A percentile compares a stretch with the other conserved stretches of the same genome.
phyloP scores from a whole-genome alignment of 1,140 invertebrate species.

The Conus ventricosus region DNA sequence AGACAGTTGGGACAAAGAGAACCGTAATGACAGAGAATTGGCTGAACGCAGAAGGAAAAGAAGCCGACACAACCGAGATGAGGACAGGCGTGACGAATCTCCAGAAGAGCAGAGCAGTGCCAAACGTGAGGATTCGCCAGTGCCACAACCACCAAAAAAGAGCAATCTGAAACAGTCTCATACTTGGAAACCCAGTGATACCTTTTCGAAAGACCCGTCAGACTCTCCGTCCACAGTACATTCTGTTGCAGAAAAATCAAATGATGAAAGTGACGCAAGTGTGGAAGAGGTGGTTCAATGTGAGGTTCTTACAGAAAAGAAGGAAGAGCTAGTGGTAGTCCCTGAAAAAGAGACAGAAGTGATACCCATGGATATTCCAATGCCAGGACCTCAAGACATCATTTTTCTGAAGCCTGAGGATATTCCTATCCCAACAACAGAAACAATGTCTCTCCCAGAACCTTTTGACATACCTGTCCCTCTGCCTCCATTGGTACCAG shows the following conservation, averaged over 20 bases:
- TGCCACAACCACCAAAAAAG: neutral
- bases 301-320: neutral
- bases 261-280: neutral
- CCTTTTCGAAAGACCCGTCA: constrained; percentile 2
- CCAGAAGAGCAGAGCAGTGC: neutral
- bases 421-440: neutral
- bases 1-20: constrained; percentile 37
- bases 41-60: neutral
- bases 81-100: neutral
- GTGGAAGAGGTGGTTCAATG: neutral
- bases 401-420: neutral
- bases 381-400: neutral
- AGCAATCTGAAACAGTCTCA: neutral
- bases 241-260: neutral
- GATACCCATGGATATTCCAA: neutral
- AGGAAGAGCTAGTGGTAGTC: neutral
- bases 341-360: neutral
- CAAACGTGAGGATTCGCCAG: neutral
- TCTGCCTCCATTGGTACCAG: neutral
- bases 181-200: neutral
- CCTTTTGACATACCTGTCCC: neutral
- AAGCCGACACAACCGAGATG: neutral
- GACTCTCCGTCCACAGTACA: constrained; percentile 3
- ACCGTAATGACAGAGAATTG: constrained; percentile 34
- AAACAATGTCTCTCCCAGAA: neutral